Conservation (phyloP, 2,113 vertebrate genomes). For the Turdus rufiventris region DNA sequence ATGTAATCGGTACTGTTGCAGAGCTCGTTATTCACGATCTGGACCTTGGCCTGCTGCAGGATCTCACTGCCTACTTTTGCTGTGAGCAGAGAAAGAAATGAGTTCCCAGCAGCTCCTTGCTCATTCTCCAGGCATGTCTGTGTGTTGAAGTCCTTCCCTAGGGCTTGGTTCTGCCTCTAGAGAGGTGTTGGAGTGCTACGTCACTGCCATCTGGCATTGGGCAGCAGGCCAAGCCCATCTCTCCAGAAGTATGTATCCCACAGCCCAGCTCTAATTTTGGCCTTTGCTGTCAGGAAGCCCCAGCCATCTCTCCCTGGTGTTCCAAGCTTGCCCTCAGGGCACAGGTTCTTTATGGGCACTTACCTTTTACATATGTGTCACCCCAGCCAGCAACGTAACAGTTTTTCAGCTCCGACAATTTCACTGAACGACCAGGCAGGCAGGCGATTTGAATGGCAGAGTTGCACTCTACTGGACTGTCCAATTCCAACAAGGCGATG, state of each 20-base stretch:
- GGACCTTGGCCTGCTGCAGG: not conserved
- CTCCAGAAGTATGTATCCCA: rapidly evolving
- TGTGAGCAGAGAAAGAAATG: not conserved
- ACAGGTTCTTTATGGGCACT: not conserved
- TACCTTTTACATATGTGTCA: not conserved
- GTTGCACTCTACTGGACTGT: rapidly evolving
- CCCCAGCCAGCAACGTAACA: not conserved
- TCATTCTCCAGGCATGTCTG: not conserved
- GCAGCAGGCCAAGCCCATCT: not conserved
- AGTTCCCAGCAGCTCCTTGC: not conserved
- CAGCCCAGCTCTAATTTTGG: not conserved
- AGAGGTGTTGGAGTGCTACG: not conserved
- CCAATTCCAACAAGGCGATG: not conserved
- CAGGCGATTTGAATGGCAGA: not conserved
- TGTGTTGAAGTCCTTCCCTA: not conserved
- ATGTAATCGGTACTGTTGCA: not conserved
- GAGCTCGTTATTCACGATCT: rapidly evolving
- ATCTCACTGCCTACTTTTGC: rapidly evolving
- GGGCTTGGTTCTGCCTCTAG: not conserved
- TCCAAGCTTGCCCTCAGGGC: not conserved
- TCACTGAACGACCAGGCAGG: not conserved
- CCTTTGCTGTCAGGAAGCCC: not conserved
- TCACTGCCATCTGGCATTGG: not conserved
- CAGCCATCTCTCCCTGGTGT: not conserved
- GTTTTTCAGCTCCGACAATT: rapidly evolving